Conservation (phyloP, 1,140 invertebrate species). For the Eriosoma lanigerum region DNA sequence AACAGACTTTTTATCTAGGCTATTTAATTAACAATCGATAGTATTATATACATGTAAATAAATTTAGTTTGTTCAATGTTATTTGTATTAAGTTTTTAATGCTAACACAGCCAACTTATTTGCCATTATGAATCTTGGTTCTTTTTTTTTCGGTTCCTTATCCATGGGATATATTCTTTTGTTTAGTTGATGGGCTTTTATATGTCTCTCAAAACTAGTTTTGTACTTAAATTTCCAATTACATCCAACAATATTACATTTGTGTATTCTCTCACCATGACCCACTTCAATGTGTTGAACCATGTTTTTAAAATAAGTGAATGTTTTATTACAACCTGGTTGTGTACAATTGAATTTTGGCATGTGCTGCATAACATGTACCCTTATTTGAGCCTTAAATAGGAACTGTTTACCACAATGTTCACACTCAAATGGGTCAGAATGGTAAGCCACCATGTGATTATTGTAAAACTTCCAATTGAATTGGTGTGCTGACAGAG, state of each 20-base stretch:
- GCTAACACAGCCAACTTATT: conserved; percentile 19
- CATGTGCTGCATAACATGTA: conserved; percentile 2
- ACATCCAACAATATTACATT: conserved; percentile 26
- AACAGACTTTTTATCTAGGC: conserved; percentile 32
- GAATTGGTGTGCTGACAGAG: background rate
- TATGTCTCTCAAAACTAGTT: background rate
- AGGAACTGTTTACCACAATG: conserved; percentile 11
- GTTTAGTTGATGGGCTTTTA: conserved; percentile 37
- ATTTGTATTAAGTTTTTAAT: conserved; percentile 19
- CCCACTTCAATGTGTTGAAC: background rate
- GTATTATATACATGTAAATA: conserved; percentile 29
- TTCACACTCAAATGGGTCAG: background rate
- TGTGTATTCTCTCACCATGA: background rate
- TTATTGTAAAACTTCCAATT: background rate
- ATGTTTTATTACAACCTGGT: conserved; percentile 15
- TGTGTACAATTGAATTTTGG: conserved; percentile 2
- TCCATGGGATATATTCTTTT: conserved; percentile 21
- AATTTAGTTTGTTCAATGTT: background rate
- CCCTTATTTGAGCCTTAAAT: conserved; percentile 1
- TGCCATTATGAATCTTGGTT: background rate
- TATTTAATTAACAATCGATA: conserved; percentile 10
- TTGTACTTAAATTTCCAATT: conserved; percentile 26
- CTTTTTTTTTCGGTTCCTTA: background rate
- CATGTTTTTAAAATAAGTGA: background rate
- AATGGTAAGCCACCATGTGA: conserved; percentile 4